These are phyloP conservation scores for Teinopalpus imperialis DNA, from an alignment of 2,888 invertebrate species.

Conservation along the genomic window DNA sequence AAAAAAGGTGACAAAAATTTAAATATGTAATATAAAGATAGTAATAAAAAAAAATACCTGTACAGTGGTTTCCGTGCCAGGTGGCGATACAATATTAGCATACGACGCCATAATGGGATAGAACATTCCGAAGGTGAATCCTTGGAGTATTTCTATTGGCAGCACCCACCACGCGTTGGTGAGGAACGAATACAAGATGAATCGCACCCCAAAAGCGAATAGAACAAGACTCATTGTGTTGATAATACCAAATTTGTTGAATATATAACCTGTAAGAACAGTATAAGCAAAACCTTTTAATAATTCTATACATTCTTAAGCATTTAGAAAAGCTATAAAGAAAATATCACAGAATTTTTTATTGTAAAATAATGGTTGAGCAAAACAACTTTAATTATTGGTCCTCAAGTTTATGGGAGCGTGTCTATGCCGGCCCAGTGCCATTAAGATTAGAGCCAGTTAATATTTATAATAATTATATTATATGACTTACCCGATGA, in stretches of 20 bases:
- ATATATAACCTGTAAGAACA: constrained; percentile 82
- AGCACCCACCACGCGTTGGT: constrained; percentile 92
- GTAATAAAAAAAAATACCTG: constrained; percentile 85
- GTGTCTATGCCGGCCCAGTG: too few relatives aligned
- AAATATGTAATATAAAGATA: too few relatives aligned
- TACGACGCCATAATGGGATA: constrained; percentile 95
- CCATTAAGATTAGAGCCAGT: too few relatives aligned
- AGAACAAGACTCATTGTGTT: constrained; percentile 92
- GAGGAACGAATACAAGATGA: constrained; percentile 90
- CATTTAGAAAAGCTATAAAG: too few relatives aligned
- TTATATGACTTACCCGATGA: constrained; percentile 88
- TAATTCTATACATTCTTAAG: too few relatives aligned
- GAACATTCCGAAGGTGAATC: constrained; percentile 93
- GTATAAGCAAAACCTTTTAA: too few relatives aligned
- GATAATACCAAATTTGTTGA: constrained; percentile 90
- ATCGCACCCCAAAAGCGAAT: constrained; percentile 89
- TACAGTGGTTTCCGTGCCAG: constrained; percentile 93
- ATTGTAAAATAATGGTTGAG: too few relatives aligned
- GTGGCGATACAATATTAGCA: constrained; percentile 90
- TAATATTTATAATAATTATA: too few relatives aligned
- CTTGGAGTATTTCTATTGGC: constrained; percentile 92
- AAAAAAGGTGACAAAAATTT: too few relatives aligned
- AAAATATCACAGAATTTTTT: too few relatives aligned
- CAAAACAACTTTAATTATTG: too few relatives aligned
- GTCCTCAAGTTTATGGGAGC: too few relatives aligned